Conservation (phyloP, 2,113 vertebrate species). For the Hymenochirus boettgeri region DNA sequence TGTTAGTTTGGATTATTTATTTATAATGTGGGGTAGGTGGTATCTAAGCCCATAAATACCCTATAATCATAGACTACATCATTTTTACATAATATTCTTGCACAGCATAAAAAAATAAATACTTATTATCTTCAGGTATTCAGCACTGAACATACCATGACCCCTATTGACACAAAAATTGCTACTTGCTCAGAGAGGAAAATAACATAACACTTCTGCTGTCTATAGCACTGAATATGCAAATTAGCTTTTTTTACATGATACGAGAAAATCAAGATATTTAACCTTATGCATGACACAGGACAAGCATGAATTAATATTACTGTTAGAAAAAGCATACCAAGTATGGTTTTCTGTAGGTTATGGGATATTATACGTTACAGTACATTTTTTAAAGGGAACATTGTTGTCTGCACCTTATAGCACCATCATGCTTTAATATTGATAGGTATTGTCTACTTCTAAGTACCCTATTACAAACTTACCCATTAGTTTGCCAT, state of each 20-base stretch:
- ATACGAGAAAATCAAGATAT: background rate
- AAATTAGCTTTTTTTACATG: background rate
- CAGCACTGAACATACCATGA: conserved; percentile 17
- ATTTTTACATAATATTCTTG: background rate
- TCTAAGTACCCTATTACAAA: too few relatives aligned
- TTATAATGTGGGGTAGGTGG: background rate
- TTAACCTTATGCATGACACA: background rate
- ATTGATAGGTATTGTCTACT: too few relatives aligned
- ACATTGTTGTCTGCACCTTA: too few relatives aligned
- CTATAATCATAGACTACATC: background rate
- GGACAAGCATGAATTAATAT: too few relatives aligned
- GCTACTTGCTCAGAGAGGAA: conserved; percentile 5
- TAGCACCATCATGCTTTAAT: too few relatives aligned
- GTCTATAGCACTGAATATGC: background rate
- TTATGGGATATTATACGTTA: too few relatives aligned
- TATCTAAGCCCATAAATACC: background rate
- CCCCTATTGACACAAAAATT: conserved; percentile 10
- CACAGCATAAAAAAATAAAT: background rate
- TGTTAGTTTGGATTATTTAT: background rate
- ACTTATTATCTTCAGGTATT: conserved; percentile 17
- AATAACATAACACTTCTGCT: conserved; percentile 13
- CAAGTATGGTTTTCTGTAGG: too few relatives aligned
- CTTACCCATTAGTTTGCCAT: too few relatives aligned
- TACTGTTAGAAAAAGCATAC: too few relatives aligned
- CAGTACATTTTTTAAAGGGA: too few relatives aligned